Evolutionary conservation across 2,797 vertebrate species (phyloP).

Genomic region (Melanogrammus aeglefinus): DNA sequence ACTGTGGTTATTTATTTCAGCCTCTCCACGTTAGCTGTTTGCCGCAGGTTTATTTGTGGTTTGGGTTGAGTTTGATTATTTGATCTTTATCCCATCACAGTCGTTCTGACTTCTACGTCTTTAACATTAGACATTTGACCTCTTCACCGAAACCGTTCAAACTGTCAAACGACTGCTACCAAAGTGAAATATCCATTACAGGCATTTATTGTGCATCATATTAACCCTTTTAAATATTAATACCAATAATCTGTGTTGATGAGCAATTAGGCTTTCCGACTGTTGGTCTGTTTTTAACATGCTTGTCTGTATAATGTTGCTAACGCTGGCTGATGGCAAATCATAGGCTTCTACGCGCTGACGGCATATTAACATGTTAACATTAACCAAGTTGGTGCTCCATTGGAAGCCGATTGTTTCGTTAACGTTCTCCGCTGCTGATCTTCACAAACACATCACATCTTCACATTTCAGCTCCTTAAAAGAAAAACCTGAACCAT

Average conservation of each 20-base stretch:
- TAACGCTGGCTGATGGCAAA: not conserved
- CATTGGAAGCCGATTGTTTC: not conserved
- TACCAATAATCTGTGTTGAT: not conserved
- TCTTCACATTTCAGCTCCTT: not conserved
- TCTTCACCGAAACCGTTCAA: not conserved
- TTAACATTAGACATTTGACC: not conserved
- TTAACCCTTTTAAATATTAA: not conserved
- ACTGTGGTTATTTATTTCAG: not conserved
- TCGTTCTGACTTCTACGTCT: not conserved
- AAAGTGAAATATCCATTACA: slow-evolving; percentile 1
- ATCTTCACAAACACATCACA: not conserved
- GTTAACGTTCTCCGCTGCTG: not conserved
- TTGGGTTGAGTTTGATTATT: not conserved
- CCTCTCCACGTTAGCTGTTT: not conserved
- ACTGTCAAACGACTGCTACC: not conserved
- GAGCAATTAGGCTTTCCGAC: not conserved
- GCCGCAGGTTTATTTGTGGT: slow-evolving; percentile 10
- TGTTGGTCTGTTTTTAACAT: slow-evolving; percentile 3
- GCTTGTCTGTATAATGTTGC: not conserved
- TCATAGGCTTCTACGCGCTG: not conserved
- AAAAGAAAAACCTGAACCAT: not conserved
- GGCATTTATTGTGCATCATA: not conserved
- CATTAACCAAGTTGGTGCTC: not conserved
- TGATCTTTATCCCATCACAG: not conserved
- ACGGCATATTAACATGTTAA: not conserved